Evolutionary conservation across 2,113 vertebrate species (phyloP), one percentile per base, ranked within the genome.

Genomic region (Panthera leo): DNA sequence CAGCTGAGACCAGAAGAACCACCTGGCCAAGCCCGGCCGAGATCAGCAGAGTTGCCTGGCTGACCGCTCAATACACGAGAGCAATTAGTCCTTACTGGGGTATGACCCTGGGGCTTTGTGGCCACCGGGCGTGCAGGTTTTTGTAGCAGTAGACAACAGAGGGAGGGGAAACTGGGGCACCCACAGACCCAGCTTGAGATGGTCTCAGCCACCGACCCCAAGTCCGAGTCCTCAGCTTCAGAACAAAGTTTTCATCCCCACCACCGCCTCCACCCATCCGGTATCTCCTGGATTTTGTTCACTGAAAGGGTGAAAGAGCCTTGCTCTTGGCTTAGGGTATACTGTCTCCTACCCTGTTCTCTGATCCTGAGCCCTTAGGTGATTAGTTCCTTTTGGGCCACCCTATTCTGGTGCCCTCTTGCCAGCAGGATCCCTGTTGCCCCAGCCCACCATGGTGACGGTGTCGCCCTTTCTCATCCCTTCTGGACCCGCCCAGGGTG

Each of bases 391-490:
- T 93, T 55, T 39, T 5, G 68, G 31, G 63, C 34, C 42, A 14
- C 36, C 16, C 19, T 23, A 7, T 7, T 48, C 79, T 78, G 73
- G 55, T 14, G 15, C n/a, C 10, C 55, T 65, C 25, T 39, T 5
- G 11, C 51, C 16, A 12, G 11, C 3, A 6, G 78, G 29, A 25
- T n/a, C 42, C 48, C 23, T 55, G 3, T 0, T 10, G 45, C 58
- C 65, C 48, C 31, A 27, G 10, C 15, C n/a, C 51, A 1, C 21
- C 42, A 4, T 3, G 0, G 0, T 1, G 12, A 42, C 55, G 0
- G 0, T 1, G 12, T 48, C 55, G 10, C 18, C 21, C 63, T 36
- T 36, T 18, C 36, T 55, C 48, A 85, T 42, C 58, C 71, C 76
- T 5, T 31, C 53, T 61, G 63, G 51, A 68, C 80, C 79, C 96